Evolutionary conservation across 2,113 vertebrate genomes (phyloP), one percentile per base, ranked within the genome.

Genomic region (Pheucticus melanocephalus): DNA sequence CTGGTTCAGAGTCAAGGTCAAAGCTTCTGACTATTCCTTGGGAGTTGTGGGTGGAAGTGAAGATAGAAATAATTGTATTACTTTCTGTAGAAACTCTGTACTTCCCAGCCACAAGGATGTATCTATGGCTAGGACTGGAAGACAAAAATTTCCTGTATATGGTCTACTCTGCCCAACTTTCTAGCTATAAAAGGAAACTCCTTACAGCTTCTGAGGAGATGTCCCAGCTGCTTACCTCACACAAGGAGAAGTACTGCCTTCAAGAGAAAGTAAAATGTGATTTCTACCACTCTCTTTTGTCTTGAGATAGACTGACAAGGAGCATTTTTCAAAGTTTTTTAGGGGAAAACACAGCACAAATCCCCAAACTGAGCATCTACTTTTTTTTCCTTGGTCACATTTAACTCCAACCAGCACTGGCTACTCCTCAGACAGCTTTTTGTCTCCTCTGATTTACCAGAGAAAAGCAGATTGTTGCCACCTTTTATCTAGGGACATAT

Each of bases 1-100:
- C 83, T 78, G 60, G 56, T 94, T 94, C 56, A 70, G 47, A 86
- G 60, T 92, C 83, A 92, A 89, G 72, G 86, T 91, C 80, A 89
- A 89, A 91, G 4, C 39, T 91, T 86, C 72, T 78, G 30, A 63
- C 33, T 82, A 21, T 89, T 92, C 51, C 51, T 87, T 92, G 69
- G 81, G 84, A 95, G 27, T 28, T 92, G 77, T 71, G 90, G 51
- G 77, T 92, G 77, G 69, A 95, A 94, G 88, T 22, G 9, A 91
- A 89, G 65, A 68, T 42, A 91, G 80, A 89, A 95, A 92, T 86
- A 89, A 78, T 54, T 81, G 51, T 81, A 39, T 78, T 75, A 40
- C 27, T 81, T 84, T 82, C 44, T 75, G 24, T 59, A 78, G 72
- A 86, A 92, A 71, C 21, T 47, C 40, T 72, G 25, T 72, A 22